These are phyloP conservation scores for Opisthocomus hoazin DNA, from an alignment of 2,113 vertebrate genomes.

Conservation along the genomic window DNA sequence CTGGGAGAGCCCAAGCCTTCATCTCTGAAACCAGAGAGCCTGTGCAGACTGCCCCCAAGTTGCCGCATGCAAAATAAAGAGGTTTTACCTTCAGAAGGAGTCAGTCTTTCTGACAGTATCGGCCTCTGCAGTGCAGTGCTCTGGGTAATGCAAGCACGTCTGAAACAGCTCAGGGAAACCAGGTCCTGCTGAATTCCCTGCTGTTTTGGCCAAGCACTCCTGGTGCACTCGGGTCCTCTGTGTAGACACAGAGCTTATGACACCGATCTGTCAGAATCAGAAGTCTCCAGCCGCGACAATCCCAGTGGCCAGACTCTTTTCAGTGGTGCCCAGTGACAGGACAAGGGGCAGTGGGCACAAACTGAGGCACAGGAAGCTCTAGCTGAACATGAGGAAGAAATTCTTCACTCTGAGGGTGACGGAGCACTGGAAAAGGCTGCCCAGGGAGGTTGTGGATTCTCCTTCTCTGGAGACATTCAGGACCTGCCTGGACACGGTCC, in stretches of 20 bases:
- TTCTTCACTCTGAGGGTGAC: too few relatives aligned
- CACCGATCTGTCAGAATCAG: constrained; percentile 11
- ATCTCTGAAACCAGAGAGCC: background rate
- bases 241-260: constrained; percentile 1
- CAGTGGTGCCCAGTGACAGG: too few relatives aligned
- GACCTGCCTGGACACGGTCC: too few relatives aligned
- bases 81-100: background rate
- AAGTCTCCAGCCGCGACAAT: background rate
- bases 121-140: background rate
- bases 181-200: background rate
- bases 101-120: background rate
- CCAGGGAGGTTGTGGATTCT: too few relatives aligned
- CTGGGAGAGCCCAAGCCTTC: background rate
- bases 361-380: too few relatives aligned
- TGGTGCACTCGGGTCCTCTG: background rate
- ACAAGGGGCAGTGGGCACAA: too few relatives aligned
- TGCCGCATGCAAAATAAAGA: background rate
- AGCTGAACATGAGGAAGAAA: too few relatives aligned
- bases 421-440: too few relatives aligned
- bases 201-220: accelerated
- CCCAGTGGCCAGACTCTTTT: too few relatives aligned
- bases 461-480: too few relatives aligned
- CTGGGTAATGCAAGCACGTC: background rate
- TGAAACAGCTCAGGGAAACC: background rate
- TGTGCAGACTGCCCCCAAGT: background rate